Evolutionary conservation across 92 coral and sea anemone genomes (phyloP).

Genomic region (Porites rus): DNA sequence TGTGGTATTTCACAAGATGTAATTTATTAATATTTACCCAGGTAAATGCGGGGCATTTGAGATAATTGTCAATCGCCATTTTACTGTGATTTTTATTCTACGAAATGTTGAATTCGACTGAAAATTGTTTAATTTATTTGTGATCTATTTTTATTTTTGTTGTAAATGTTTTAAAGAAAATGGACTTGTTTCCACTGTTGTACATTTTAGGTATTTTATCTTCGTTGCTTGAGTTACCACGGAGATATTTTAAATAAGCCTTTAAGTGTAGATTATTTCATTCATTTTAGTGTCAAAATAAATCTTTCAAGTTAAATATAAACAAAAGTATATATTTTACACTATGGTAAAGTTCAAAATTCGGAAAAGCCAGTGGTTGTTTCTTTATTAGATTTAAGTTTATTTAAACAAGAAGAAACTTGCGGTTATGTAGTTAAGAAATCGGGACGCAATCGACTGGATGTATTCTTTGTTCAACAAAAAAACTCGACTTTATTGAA

Average conservation of each 20-base stretch:
- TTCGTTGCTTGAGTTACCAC: too few species aligned
- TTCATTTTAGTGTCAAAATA: background rate
- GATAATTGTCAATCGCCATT: background rate
- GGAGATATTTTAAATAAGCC: background rate
- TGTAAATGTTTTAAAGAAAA: background rate
- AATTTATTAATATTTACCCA: conserved; percentile 9
- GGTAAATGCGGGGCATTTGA: background rate
- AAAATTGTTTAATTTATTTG: conserved; percentile 1
- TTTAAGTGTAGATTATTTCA: too few species aligned
- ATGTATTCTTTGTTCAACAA: too few species aligned
- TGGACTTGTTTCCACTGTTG: background rate
- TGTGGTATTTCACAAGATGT: conserved; percentile 1
- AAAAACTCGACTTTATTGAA: too few species aligned
- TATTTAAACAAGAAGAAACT: too few species aligned
- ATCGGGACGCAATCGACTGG: too few species aligned
- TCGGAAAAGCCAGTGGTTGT: background rate
- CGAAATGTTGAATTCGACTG: background rate
- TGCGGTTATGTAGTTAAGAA: too few species aligned
- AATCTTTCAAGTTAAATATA: conserved; percentile 2
- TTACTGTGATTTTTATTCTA: background rate
- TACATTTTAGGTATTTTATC: background rate
- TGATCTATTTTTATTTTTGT: conserved; percentile 2
- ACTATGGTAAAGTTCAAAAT: background rate
- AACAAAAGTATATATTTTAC: background rate
- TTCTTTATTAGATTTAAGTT: background rate